Conservation (phyloP, 2,888 invertebrate genomes). For the Arrhopalites spinosus region DNA sequence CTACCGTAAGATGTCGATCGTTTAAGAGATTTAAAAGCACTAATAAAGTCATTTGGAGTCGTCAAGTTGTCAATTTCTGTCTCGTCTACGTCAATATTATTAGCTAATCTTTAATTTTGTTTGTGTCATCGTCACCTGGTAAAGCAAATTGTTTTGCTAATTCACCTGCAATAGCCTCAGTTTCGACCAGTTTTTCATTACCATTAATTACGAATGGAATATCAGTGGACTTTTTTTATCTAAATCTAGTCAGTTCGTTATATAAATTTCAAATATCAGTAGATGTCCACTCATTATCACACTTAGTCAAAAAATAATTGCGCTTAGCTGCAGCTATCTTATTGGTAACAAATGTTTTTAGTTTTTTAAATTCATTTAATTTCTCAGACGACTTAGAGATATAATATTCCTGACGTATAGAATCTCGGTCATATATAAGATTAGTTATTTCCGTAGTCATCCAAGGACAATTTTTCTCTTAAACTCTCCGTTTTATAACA, state of each 20-base stretch:
- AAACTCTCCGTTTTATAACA: background rate
- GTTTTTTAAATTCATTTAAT: background rate
- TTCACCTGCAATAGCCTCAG: background rate
- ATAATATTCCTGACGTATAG: too few relatives aligned
- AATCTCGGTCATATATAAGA: background rate
- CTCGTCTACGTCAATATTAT: background rate
- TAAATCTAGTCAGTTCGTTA: background rate
- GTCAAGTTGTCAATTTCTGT: conserved; percentile 50
- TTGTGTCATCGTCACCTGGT: background rate
- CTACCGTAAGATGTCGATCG: background rate
- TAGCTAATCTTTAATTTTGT: background rate
- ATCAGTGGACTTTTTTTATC: background rate
- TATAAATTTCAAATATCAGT: background rate
- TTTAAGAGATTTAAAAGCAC: background rate
- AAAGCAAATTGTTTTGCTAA: background rate
- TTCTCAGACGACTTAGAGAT: too few relatives aligned
- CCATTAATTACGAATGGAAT: background rate
- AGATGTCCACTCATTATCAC: background rate
- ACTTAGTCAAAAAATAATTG: background rate
- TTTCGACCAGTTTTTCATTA: background rate
- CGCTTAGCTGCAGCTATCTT: too few relatives aligned
- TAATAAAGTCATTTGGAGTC: background rate
- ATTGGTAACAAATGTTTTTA: too few relatives aligned
- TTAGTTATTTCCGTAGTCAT: background rate
- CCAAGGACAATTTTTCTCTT: background rate